A percentile compares a stretch with the other conserved stretches of the same genome.
phyloP scores from a whole-genome alignment of 1,140 invertebrate genomes.

The Parasteatoda tepidariorum region DNA sequence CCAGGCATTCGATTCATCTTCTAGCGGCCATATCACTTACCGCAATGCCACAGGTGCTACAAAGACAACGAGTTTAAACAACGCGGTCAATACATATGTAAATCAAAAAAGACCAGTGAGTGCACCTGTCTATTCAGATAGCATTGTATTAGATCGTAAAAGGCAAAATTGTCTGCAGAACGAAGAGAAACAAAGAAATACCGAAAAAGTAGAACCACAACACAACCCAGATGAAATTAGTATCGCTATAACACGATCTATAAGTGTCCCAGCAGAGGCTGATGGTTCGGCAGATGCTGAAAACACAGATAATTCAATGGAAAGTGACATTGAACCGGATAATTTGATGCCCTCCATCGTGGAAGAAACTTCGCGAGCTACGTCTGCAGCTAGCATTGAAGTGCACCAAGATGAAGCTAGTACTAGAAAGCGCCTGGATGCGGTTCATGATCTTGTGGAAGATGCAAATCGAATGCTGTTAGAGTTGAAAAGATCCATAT shows the following conservation, averaged over 20 bases:
- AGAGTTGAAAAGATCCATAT: background rate
- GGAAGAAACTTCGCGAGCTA: slow-evolving; percentile 12
- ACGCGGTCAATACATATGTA: background rate
- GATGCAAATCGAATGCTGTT: background rate
- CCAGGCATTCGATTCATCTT: background rate
- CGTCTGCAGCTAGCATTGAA: background rate
- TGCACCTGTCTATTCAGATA: background rate
- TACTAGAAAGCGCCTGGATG: background rate
- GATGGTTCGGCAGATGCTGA: too few relatives aligned
- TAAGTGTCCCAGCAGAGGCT: background rate
- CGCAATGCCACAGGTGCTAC: background rate
- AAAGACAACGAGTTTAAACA: background rate
- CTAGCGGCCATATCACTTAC: background rate
- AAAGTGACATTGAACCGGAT: background rate
- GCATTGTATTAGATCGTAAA: background rate
- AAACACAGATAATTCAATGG: background rate
- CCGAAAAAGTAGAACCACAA: background rate
- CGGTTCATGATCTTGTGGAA: background rate
- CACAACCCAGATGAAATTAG: background rate
- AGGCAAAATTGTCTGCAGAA: background rate
- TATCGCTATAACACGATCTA: background rate
- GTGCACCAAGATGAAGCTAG: background rate
- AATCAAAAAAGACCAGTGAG: background rate
- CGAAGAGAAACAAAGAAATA: background rate
- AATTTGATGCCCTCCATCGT: slow-evolving; percentile 28